These are phyloP conservation scores for Dendrolimus punctatus DNA, from an alignment of 1,140 invertebrate genomes.

Conservation along the genomic window DNA sequence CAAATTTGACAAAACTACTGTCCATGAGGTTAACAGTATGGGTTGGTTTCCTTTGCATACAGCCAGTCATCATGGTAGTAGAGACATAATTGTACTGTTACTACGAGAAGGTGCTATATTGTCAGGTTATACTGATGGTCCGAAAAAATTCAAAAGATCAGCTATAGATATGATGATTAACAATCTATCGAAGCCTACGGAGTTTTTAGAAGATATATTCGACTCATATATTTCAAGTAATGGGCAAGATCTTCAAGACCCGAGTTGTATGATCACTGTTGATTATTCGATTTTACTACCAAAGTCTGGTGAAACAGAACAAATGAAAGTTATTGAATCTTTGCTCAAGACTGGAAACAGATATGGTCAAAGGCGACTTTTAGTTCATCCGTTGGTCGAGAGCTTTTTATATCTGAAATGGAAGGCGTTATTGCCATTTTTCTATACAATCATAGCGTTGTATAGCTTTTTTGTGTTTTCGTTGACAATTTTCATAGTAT, in stretches of 20 bases:
- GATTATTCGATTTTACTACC: constrained; percentile 68
- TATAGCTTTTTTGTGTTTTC: constrained; percentile 66
- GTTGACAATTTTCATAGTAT: constrained; percentile 47
- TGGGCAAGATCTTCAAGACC: constrained; percentile 55
- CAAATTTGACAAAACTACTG: constrained; percentile 58
- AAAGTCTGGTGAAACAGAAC: constrained; percentile 44
- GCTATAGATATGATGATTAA: constrained; percentile 66
- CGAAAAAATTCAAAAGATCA: constrained; percentile 56
- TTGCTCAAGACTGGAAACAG: constrained; percentile 66
- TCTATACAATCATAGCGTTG: constrained; percentile 65
- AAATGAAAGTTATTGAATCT: constrained; percentile 70
- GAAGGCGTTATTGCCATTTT: constrained; percentile 66
- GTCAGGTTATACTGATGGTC: constrained; percentile 71
- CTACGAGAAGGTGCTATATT: constrained; percentile 75
- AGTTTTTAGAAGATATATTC: constrained; percentile 66
- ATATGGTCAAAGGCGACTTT: constrained; percentile 58
- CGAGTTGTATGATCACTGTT: constrained; percentile 60
- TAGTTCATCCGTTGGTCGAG: constrained; percentile 71
- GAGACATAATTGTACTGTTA: constrained; percentile 72
- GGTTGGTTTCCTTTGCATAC: constrained; percentile 76
- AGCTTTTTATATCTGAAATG: constrained; percentile 73
- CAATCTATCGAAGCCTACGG: constrained; percentile 64
- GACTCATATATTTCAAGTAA: constrained; percentile 64
- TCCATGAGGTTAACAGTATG: constrained; percentile 66
- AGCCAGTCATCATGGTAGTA: constrained; percentile 73